These are phyloP conservation scores for Trypoxylus dichotomus DNA, from an alignment of 1,140 invertebrate species.

Conservation along the genomic window DNA sequence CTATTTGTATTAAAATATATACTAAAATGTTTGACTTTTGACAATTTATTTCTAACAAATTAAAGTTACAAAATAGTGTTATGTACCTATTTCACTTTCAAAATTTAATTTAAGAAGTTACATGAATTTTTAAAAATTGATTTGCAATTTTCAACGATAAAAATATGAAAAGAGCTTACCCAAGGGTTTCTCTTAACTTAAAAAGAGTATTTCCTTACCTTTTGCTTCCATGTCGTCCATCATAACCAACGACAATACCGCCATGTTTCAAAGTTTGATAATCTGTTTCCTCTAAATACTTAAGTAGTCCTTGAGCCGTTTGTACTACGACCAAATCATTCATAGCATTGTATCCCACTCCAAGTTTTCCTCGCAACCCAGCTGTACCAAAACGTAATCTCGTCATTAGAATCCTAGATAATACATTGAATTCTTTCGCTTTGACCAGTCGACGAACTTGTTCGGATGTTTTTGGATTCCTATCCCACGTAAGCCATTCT, in stretches of 20 bases:
- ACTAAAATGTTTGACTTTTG: too few relatives aligned
- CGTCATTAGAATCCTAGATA: slow-evolving; percentile 63
- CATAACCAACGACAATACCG: slow-evolving; percentile 91
- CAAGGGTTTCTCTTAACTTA: too few relatives aligned
- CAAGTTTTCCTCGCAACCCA: slow-evolving; percentile 89
- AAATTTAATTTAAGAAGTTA: too few relatives aligned
- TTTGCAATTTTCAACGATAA: too few relatives aligned
- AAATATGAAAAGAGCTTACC: too few relatives aligned
- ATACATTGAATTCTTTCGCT: slow-evolving; percentile 55
- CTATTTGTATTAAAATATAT: too few relatives aligned
- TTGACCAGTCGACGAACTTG: slow-evolving; percentile 61
- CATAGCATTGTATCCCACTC: slow-evolving; percentile 89
- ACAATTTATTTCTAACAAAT: too few relatives aligned
- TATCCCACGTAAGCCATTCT: slow-evolving; percentile 68
- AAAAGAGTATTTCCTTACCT: slow-evolving; percentile 60
- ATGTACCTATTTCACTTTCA: too few relatives aligned
- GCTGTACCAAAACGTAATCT: slow-evolving; percentile 70
- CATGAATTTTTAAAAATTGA: too few relatives aligned
- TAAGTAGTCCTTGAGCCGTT: slow-evolving; percentile 88
- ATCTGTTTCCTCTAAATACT: slow-evolving; percentile 69
- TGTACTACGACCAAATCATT: slow-evolving; percentile 98
- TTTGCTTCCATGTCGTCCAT: slow-evolving; percentile 92
- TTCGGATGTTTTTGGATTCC: slow-evolving; percentile 49
- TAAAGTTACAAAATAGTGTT: too few relatives aligned
- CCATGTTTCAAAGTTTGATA: slow-evolving; percentile 57